A percentile compares a stretch with the other conserved stretches of the same genome.
Evolutionary conservation across 1,140 invertebrate species (phyloP).

Genomic region (Nebria ingens): DNA sequence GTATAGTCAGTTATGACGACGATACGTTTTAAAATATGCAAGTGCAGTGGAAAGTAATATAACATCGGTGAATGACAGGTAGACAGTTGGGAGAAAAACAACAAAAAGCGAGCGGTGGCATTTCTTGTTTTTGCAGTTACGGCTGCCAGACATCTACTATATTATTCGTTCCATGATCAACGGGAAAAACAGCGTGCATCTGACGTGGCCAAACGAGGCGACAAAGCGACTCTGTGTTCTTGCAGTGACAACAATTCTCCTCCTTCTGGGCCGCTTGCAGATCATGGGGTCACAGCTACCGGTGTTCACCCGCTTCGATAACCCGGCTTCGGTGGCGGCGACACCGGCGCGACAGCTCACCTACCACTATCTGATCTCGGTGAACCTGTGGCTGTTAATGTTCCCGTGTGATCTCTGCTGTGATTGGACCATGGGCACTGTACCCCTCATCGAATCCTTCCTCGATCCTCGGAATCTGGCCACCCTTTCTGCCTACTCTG

Average conservation of each 20-base stretch:
- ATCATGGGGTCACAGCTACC: constrained; percentile 95
- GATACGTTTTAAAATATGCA: too few species aligned
- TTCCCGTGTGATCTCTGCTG: constrained; percentile 87
- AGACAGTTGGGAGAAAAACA: too few species aligned
- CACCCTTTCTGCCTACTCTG: constrained; percentile 61
- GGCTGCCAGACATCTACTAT: constrained; percentile 49
- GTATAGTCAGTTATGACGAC: too few species aligned
- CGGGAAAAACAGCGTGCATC: constrained; percentile 50
- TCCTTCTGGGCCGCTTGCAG: constrained; percentile 77
- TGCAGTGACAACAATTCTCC: constrained; percentile 63
- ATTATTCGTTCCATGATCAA: constrained; percentile 48
- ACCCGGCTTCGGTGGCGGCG: constrained; percentile 74
- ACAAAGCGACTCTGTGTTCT: constrained; percentile 68
- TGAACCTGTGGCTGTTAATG: constrained; percentile 84
- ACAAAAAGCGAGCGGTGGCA: not conserved
- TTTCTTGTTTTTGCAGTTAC: constrained; percentile 51
- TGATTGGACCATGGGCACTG: constrained; percentile 98
- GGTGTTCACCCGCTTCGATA: constrained; percentile 92
- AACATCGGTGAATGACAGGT: not conserved
- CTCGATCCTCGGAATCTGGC: constrained; percentile 75
- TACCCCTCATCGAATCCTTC: constrained; percentile 73
- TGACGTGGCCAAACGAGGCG: constrained; percentile 59
- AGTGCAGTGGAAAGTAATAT: too few species aligned
- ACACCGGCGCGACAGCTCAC: constrained; percentile 78
- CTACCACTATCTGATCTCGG: constrained; percentile 82